Evolutionary conservation across 2,797 vertebrate species (phyloP).

Genomic region (Astyanax mexicanus): DNA sequence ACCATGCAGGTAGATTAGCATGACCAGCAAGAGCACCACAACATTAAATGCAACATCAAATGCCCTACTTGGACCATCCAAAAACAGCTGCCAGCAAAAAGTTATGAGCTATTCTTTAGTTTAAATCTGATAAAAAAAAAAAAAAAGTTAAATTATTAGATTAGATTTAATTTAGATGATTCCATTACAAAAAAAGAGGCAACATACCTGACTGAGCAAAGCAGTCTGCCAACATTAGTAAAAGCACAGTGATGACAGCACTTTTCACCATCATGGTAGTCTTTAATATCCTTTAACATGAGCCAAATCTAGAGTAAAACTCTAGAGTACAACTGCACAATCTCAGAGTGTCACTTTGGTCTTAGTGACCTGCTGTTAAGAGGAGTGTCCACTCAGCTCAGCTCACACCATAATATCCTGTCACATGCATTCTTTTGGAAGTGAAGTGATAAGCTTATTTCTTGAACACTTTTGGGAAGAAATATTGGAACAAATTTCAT

Average conservation of each 20-base stretch:
- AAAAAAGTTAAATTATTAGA: neutral
- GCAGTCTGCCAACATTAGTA: slow-evolving; percentile 56
- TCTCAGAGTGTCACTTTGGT: slow-evolving; percentile 23
- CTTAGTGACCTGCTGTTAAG: neutral
- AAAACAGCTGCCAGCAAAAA: too few relatives aligned
- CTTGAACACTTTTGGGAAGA: too few relatives aligned
- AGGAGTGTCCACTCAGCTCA: slow-evolving; percentile 61
- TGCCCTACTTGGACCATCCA: too few relatives aligned
- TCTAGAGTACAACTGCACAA: slow-evolving; percentile 16
- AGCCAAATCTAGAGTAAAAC: slow-evolving; percentile 62
- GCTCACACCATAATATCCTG: slow-evolving; percentile 46
- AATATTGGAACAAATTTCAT: too few relatives aligned
- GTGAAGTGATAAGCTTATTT: neutral
- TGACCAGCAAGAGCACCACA: too few relatives aligned
- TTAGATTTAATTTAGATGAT: neutral
- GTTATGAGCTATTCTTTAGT: too few relatives aligned
- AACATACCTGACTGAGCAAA: slow-evolving; percentile 48
- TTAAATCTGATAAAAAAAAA: neutral
- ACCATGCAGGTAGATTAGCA: too few relatives aligned
- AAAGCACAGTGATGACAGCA: slow-evolving; percentile 60
- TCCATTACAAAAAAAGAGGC: neutral
- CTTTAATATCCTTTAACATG: slow-evolving; percentile 46
- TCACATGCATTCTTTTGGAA: slow-evolving; percentile 44
- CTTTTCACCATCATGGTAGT: slow-evolving; percentile 63
- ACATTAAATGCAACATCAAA: too few relatives aligned